Evolutionary conservation across 1,140 invertebrate genomes (phyloP).

Genomic region (Trichoplusia ni): DNA sequence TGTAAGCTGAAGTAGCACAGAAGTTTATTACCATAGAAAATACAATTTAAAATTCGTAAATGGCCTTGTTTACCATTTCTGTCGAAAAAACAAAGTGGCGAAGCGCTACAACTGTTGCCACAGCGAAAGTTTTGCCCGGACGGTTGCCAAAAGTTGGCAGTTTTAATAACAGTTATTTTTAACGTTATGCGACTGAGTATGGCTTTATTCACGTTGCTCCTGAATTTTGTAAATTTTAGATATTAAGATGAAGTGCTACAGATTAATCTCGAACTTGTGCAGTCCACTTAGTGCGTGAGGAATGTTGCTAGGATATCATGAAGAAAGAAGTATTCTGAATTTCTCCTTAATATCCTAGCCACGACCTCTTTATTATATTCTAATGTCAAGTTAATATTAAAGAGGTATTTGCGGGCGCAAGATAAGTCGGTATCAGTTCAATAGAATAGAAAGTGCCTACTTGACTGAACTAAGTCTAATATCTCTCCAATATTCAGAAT

Average conservation of each 20-base stretch:
- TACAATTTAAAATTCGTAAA: slow-evolving; percentile 4
- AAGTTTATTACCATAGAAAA: not conserved
- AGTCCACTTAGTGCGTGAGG: too few species aligned
- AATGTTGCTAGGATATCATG: too few species aligned
- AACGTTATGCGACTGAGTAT: not conserved
- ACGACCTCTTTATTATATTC: not conserved
- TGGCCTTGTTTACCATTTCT: not conserved
- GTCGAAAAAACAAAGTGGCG: not conserved
- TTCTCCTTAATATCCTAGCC: not conserved
- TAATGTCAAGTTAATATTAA: not conserved
- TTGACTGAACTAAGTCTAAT: not conserved
- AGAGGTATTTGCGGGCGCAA: not conserved
- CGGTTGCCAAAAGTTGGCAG: not conserved
- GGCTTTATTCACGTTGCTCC: not conserved
- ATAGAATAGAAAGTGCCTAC: slow-evolving; percentile 17
- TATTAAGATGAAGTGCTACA: too few species aligned
- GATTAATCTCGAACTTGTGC: too few species aligned
- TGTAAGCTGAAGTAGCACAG: not conserved
- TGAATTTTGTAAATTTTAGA: too few species aligned
- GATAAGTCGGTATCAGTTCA: not conserved
- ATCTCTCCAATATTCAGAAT: not conserved
- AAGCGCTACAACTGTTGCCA: not conserved
- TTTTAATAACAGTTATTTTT: slow-evolving; percentile 6
- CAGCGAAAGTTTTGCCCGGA: not conserved
- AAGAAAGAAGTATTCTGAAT: not conserved